Base-by-base conservation (phyloP, 2,797 vertebrate species). In the Labroides dimidiatus region DNA sequence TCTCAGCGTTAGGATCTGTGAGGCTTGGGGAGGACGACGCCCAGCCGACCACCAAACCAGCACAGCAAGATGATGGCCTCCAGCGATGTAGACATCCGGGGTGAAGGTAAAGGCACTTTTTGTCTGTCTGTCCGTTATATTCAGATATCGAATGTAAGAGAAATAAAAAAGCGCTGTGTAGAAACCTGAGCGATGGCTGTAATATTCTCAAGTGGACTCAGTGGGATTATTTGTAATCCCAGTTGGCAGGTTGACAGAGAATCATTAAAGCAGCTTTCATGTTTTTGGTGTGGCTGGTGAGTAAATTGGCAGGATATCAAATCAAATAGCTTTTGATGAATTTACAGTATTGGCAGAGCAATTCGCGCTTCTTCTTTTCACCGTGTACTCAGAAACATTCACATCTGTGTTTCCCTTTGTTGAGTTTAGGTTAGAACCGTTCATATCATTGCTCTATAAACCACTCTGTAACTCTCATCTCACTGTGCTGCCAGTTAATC, bases 31-130 rank as follows among this genome's bases (percentile, higher is more conserved):
- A 69, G 30, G 55, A 60, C 59, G 1, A 77, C 64, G 0, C 53
- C 68, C 16, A 0, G 43, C 45, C 64, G 6, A 12, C 65, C 58
- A 17, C 24, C 7, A 52, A 60, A 42, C 60, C 70, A 33, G 4
- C 30, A 33, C 30, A 33, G 1, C 77, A 66, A 64, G 55, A 92
- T 91, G 91, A 88, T 89, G 72, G 78, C 87, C 49, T 89, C 91
- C 60, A 92, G 87, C 3, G 88, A 85, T 8, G 83, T 85, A 2
- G 90, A 91, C 76, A 49, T 68, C 55, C 81, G 87, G 50, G 72
- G 80, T 1, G 93, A 91, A 50, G 90, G 90, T 91, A 81, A 5
- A 17, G 1, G 48, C 42, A 30, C 21, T 5, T 13, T 20, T 4
- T 24, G 64, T n/a, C n/a, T 53, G 2, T 49, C 19, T 8, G 2